Conservation (phyloP, 2,797 vertebrate genomes). For the Coracias cyanogaster region DNA sequence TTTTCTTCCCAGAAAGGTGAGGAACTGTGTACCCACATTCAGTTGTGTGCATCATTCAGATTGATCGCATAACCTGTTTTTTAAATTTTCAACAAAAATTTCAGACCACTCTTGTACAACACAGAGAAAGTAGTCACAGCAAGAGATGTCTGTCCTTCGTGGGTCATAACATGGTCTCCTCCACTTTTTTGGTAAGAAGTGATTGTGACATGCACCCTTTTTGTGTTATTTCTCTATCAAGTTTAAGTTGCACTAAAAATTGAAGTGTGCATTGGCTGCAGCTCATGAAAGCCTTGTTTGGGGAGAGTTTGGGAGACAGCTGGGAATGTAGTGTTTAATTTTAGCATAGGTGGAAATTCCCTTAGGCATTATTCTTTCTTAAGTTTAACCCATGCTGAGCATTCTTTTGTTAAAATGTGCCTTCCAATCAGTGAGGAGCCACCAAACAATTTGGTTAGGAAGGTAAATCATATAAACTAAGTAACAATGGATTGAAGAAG, state of each 20-base stretch:
- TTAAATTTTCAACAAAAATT: not conserved
- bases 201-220: not conserved
- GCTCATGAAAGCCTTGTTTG: not conserved
- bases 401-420: not conserved
- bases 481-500: not conserved
- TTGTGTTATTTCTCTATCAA: not conserved
- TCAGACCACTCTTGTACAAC: not conserved
- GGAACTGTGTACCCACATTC: not conserved
- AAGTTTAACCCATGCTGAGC: not conserved
- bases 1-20: not conserved
- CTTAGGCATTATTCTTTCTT: slow-evolving; percentile 28
- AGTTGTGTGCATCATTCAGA: not conserved
- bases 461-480: not conserved
- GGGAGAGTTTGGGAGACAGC: slow-evolving; percentile 19
- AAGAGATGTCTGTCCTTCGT: not conserved
- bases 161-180: not conserved
- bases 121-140: not conserved
- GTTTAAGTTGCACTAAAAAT: not conserved
- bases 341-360: slow-evolving; percentile 51
- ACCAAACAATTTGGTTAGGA: not conserved
- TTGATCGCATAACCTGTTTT: not conserved
- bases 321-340: slow-evolving; percentile 34
- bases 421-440: not conserved
- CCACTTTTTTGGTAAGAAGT: not conserved
- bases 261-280: not conserved